phyloP scores from a whole-genome alignment of 1,140 invertebrate genomes.

The Drosophila malerkotliana region DNA sequence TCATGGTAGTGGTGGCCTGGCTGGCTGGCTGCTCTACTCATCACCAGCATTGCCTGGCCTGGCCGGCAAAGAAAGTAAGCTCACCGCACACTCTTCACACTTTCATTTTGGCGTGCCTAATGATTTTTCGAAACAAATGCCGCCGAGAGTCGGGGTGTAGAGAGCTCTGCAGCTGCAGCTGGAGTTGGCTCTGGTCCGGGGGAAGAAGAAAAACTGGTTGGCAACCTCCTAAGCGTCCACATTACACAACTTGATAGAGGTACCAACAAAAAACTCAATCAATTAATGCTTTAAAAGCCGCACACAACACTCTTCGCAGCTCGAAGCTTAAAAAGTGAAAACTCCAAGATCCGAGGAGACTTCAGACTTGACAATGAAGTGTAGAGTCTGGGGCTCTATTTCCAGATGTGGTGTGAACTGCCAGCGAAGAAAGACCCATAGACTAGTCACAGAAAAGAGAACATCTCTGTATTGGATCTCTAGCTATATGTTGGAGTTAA shows the following conservation, averaged over 20 bases:
- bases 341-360: slow-evolving; percentile 33
- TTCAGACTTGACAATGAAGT: slow-evolving; percentile 44
- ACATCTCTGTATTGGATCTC: neutral
- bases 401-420: slow-evolving; percentile 30
- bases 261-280: slow-evolving; percentile 41
- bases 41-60: slow-evolving; percentile 17
- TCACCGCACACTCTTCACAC: slow-evolving; percentile 58
- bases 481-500: slow-evolving; percentile 3
- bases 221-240: slow-evolving; percentile 35
- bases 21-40: slow-evolving; percentile 8
- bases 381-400: slow-evolving; percentile 20
- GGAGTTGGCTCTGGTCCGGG: slow-evolving; percentile 12
- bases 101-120: slow-evolving; percentile 70
- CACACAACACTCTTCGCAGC: slow-evolving; percentile 10
- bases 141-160: slow-evolving; percentile 15
- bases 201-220: slow-evolving; percentile 46
- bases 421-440: slow-evolving; percentile 15
- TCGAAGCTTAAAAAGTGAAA: slow-evolving; percentile 48
- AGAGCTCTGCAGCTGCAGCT: slow-evolving; percentile 12
- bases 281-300: slow-evolving; percentile 48
- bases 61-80: slow-evolving; percentile 63
- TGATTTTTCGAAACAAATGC: slow-evolving; percentile 45
- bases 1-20: slow-evolving; percentile 31
- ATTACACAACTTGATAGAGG: slow-evolving; percentile 46
- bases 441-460: slow-evolving; percentile 6